Base-by-base conservation (phyloP, 2,888 invertebrate genomes). In the Meliscaeva auricollis region DNA sequence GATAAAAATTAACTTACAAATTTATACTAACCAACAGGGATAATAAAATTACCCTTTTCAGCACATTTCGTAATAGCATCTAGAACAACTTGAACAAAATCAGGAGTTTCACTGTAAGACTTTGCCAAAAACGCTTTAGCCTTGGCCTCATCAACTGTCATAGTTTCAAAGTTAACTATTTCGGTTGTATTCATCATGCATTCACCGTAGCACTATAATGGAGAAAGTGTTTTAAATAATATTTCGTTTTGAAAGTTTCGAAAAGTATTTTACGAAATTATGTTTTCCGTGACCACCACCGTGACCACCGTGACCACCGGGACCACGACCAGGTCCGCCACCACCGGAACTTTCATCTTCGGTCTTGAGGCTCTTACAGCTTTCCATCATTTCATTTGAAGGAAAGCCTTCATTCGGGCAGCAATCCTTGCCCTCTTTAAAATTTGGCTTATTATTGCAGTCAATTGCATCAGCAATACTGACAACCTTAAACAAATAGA, bases 401-500 rank as follows among this genome's bases (percentile, higher is more conserved):
- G 69, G 1, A 9, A 77, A 35, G 0, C 4, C 41, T 0, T 56
- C 66, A 50, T 77, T 22, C 1, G 76, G 73, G 13, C 85, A 85
- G 7, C 85, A 85, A 1, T 50, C 62, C 3, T 69, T 76, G 0
- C 58, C 0, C 17, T 62, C 41, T 62, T 74, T 20, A 0, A 69
- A 75, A 38, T 72, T 62, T 1, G 76, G 84, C 0, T 20, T 68
- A 2, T 11, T 68, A 7, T 50, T 56, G 41, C 81, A 85, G 13
- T 81, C 81, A 35, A 52, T 44, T 8, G 76, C 76, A 41, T 41
- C 41, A 13, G 8, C 64, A 0, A 73, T 69, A 26, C 54, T n/a
- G 26, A 26, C 85, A 15, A 77, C 46, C 81, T 80, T 73, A 26
- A 81, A 81, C 54, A 85, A 54, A 69, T 85, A 80, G n/a, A 73